phyloP scores from a whole-genome alignment of 2,888 invertebrate genomes.

The Coecobrya sp. region DNA sequence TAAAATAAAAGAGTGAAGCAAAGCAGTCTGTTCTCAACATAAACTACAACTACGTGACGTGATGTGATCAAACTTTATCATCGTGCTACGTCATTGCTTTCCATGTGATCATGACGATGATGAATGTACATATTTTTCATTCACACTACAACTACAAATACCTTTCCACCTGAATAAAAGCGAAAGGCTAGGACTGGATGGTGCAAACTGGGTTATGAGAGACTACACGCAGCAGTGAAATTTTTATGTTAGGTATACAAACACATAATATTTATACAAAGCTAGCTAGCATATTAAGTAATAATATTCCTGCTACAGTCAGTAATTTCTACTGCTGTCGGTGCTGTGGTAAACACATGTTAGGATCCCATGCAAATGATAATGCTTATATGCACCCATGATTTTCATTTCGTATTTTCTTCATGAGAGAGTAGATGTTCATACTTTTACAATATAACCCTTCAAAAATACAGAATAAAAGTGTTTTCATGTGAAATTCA shows the following conservation, averaged over 20 bases:
- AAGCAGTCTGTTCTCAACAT: background rate
- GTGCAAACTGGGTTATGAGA: background rate
- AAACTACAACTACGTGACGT: background rate
- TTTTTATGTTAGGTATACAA: background rate
- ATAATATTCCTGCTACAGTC: background rate
- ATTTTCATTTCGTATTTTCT: slow-evolving; percentile 9
- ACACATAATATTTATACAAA: too few relatives aligned
- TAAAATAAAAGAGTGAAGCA: slow-evolving; percentile 45
- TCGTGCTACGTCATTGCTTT: background rate
- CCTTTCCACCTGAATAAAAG: slow-evolving; percentile 19
- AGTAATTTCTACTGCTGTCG: background rate
- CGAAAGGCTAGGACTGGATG: background rate
- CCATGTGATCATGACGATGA: slow-evolving; percentile 3
- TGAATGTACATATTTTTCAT: slow-evolving; percentile 8
- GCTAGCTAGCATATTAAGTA: background rate
- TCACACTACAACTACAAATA: slow-evolving; percentile 12
- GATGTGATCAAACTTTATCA: slow-evolving; percentile 7
- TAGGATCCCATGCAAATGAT: slow-evolving; percentile 36
- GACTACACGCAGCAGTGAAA: background rate
- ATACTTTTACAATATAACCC: background rate
- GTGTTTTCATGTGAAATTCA: slow-evolving; percentile 44
- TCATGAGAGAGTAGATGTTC: slow-evolving; percentile 14
- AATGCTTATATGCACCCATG: background rate
- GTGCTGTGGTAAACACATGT: slow-evolving; percentile 10
- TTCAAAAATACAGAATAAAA: slow-evolving; percentile 14